Conservation (phyloP, 2,888 invertebrate species). For the Amphimallon solstitiale region DNA sequence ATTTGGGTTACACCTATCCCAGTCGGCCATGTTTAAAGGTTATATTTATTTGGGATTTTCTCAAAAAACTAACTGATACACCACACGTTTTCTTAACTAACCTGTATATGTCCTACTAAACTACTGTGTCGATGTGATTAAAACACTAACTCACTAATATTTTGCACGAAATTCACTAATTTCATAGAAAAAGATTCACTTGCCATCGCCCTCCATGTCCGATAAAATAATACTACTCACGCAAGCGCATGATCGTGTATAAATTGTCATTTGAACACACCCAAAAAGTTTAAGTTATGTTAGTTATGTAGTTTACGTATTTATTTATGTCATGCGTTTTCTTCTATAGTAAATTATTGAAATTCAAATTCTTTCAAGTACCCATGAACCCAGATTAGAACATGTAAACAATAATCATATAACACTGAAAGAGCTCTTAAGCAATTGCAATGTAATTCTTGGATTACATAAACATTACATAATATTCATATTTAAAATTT, state of each 20-base stretch:
- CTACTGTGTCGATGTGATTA: conserved; percentile 29
- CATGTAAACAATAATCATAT: too few relatives aligned
- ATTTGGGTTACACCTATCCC: conserved; percentile 40
- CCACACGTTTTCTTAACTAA: conserved; percentile 24
- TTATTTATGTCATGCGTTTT: background rate
- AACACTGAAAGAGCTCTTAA: too few relatives aligned
- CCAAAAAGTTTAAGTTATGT: conserved; percentile 26
- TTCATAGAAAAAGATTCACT: conserved; percentile 37
- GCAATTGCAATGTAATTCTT: too few relatives aligned
- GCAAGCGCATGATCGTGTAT: conserved; percentile 30
- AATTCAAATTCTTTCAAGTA: too few relatives aligned
- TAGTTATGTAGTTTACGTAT: background rate
- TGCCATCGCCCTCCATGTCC: conserved; percentile 38
- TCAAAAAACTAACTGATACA: conserved; percentile 32
- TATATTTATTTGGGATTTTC: conserved; percentile 37
- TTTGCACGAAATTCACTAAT: conserved; percentile 39
- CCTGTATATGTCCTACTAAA: conserved; percentile 33
- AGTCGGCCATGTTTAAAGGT: conserved; percentile 42
- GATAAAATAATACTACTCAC: conserved; percentile 28
- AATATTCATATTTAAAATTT: too few relatives aligned
- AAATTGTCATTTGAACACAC: conserved; percentile 39
- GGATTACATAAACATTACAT: too few relatives aligned
- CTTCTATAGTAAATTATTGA: too few relatives aligned
- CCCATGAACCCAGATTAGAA: too few relatives aligned
- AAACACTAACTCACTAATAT: conserved; percentile 38